Evolutionary conservation across 1,140 invertebrate species (phyloP), one percentile per base, ranked within the genome.

Genomic region (Drosophila malerkotliana): DNA sequence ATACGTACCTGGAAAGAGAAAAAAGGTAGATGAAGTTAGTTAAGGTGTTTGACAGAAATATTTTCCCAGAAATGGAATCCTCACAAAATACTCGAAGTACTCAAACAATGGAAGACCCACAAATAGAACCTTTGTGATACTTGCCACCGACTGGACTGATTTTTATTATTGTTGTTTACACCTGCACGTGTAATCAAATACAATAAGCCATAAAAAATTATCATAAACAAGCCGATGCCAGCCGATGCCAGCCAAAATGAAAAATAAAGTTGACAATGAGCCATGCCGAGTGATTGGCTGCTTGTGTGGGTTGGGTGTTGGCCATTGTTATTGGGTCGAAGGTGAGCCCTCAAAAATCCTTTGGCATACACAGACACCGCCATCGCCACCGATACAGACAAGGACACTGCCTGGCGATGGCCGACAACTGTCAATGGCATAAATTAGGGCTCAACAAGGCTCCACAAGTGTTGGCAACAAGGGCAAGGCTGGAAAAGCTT

Each of bases 171-270:
- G 62, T 64, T 73, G 57, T 56, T 71, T 30, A 74, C 72, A 72
- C 63, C 61, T 68, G 74, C 83, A 83, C 83, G 83, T 88, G 82
- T 82, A 88, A 85, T 85, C 83, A 83, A 85, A 85, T 72, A 85
- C 83, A 83, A 88, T 79, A 85, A 85, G 83, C 83, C 79, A 85
- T 85, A 82, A 81, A 81, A 84, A 88, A 78, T 81, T 67, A 78
- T 74, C 78, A 82, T 78, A 78, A 82, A 87, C 79, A 84, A 77
- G 51, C 26, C 41, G 55, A 21, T 18, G 34, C n/a, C 18, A 14
- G 51, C 26, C 28, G 39, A 21, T 53, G 61, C 57, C 67, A 58
- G 61, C 57, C 67, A 58, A 63, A 77, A 61, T 54, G 24, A 47
- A 68, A 67, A 51, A 56, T 30, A 55, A 18, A 69, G 21, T 32